Evolutionary conservation across 2,113 vertebrate species (phyloP).

Genomic region (Ophthalmolycus amberensis): DNA sequence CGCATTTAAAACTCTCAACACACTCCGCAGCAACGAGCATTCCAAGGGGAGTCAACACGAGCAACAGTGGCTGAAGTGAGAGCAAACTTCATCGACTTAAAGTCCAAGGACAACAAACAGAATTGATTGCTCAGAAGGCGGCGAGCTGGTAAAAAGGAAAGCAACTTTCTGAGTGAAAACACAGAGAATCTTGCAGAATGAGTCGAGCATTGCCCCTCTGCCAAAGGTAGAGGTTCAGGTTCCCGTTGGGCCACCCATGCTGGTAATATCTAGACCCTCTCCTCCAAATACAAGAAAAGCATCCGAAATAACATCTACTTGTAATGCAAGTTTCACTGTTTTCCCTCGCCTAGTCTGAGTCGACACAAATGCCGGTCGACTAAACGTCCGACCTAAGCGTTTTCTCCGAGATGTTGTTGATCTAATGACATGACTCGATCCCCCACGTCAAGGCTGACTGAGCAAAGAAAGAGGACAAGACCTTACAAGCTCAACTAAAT

Average conservation of each 20-base stretch:
- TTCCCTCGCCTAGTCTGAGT: not conserved
- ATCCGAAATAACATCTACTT: conserved; percentile 16
- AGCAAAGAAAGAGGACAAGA: conserved; percentile 63
- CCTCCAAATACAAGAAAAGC: conserved; percentile 19
- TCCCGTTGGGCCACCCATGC: conserved; percentile 32
- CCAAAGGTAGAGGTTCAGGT: not conserved
- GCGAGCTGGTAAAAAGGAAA: not conserved
- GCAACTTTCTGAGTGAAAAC: not conserved
- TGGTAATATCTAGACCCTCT: not conserved
- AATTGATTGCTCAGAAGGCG: conserved; percentile 14
- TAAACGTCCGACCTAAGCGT: conserved; percentile 10
- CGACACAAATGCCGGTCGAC: conserved; percentile 12
- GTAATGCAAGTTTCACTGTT: conserved; percentile 4
- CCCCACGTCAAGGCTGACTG: conserved; percentile 63
- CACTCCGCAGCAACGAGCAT: not conserved
- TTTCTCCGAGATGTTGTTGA: conserved; percentile 37
- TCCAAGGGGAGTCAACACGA: not conserved
- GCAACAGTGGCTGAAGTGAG: conserved; percentile 15
- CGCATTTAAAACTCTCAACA: not conserved
- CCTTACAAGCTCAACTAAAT: conserved; percentile 66
- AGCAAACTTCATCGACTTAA: conserved; percentile 10
- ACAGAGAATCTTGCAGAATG: not conserved
- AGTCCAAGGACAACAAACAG: conserved; percentile 33
- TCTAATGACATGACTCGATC: conserved; percentile 33
- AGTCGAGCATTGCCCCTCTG: not conserved